A percentile compares a stretch with the other conserved stretches of the same genome.
Evolutionary conservation across 2,888 invertebrate species (phyloP).

Genomic region (Andrena bicolor): DNA sequence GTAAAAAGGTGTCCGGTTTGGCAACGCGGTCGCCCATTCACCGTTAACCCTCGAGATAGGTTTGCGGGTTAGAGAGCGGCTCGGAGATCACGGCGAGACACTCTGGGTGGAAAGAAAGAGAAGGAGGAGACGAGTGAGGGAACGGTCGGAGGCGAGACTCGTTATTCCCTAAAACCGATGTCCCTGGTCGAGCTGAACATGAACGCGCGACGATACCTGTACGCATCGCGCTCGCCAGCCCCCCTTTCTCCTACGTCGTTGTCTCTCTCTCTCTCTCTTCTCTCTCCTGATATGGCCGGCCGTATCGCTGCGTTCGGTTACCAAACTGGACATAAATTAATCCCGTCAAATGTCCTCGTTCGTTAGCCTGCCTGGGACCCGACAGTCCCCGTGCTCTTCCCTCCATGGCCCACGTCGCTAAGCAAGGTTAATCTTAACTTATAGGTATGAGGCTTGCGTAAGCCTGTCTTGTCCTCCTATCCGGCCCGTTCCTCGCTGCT

Average conservation of each 20-base stretch:
- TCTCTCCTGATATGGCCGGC: conserved; percentile 60
- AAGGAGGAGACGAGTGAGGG: conserved; percentile 22
- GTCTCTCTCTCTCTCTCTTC: not conserved
- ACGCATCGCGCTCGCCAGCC: conserved; percentile 18
- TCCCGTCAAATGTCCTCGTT: conserved; percentile 84
- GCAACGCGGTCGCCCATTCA: conserved; percentile 66
- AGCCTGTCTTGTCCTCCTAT: conserved; percentile 63
- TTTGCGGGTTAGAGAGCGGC: conserved; percentile 68
- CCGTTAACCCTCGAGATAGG: conserved; percentile 71
- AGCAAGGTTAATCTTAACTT: conserved; percentile 84
- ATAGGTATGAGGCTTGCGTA: conserved; percentile 80
- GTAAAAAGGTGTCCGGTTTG: conserved; percentile 67
- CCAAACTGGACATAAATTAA: conserved; percentile 84
- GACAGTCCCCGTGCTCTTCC: conserved; percentile 27
- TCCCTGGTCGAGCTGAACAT: conserved; percentile 54
- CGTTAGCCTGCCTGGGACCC: conserved; percentile 73
- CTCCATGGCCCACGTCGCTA: conserved; percentile 69
- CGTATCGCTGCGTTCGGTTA: conserved; percentile 80
- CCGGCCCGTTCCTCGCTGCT: conserved; percentile 34
- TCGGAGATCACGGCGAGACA: conserved; percentile 63
- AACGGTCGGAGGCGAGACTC: conserved; percentile 60
- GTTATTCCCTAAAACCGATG: conserved; percentile 78
- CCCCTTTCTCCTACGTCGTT: conserved; percentile 23
- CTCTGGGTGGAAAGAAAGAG: conserved; percentile 6
- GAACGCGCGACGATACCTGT: conserved; percentile 63